Conservation (phyloP, 1,140 invertebrate genomes). For the Neodiprion pinetum region DNA sequence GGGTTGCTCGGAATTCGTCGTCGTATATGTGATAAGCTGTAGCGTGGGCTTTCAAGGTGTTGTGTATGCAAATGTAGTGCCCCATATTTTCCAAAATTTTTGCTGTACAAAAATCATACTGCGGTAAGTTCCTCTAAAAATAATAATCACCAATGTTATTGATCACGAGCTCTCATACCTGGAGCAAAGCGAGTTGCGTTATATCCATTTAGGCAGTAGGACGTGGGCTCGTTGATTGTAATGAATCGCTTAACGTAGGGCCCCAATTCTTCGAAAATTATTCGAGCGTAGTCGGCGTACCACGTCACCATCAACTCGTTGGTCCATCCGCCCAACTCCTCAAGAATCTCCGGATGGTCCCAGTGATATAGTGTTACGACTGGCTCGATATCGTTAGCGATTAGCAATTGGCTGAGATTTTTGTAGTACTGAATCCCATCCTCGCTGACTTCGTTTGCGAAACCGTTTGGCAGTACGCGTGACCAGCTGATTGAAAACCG, state of each 20-base stretch:
- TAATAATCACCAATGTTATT: too few relatives aligned
- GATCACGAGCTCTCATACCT: not conserved
- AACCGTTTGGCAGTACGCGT: not conserved
- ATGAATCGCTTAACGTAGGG: too few relatives aligned
- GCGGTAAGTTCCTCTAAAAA: conserved; percentile 40
- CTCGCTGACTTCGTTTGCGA: too few relatives aligned
- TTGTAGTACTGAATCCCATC: not conserved
- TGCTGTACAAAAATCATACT: too few relatives aligned
- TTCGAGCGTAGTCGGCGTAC: too few relatives aligned
- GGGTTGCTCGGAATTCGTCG: conserved; percentile 21
- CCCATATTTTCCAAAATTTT: too few relatives aligned
- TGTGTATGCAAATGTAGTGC: conserved; percentile 60
- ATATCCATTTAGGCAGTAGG: not conserved
- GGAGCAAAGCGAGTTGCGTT: not conserved
- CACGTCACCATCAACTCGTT: conserved; percentile 15
- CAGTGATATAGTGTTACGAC: conserved; percentile 47
- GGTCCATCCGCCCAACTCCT: conserved; percentile 56
- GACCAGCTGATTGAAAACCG: conserved; percentile 18
- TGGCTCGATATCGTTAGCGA: too few relatives aligned
- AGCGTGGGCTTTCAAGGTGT: conserved; percentile 58
- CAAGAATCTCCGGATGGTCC: conserved; percentile 44
- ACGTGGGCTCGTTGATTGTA: too few relatives aligned
- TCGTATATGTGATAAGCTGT: conserved; percentile 38
- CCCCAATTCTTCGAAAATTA: too few relatives aligned
- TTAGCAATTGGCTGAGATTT: conserved; percentile 24